phyloP scores from a whole-genome alignment of 2,797 vertebrate species.

The Fundulus diaphanus region DNA sequence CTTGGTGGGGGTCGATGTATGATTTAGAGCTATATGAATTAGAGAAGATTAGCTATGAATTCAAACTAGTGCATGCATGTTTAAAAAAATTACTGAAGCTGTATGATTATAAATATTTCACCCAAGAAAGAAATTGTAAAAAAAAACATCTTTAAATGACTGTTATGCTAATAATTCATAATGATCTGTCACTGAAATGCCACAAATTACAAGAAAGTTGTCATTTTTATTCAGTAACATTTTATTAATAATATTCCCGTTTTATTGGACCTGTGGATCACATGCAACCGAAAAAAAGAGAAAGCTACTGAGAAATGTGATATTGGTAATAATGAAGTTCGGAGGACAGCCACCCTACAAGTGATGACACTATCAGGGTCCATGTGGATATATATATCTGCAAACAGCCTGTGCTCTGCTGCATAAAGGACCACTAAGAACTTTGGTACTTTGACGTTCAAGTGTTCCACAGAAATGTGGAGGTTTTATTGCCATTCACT shows the following conservation, averaged over 20 bases:
- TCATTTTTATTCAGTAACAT: neutral
- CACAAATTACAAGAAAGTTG: neutral
- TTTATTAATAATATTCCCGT: neutral
- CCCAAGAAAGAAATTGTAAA: neutral
- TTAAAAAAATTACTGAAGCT: neutral
- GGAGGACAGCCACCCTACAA: slow-evolving; percentile 50
- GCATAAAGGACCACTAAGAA: slow-evolving; percentile 42
- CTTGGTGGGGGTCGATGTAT: no score
- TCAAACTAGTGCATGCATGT: neutral
- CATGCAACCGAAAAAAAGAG: slow-evolving; percentile 4
- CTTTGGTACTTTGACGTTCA: slow-evolving; percentile 10
- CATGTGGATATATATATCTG: slow-evolving; percentile 35
- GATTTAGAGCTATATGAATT: neutral
- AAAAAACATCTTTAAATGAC: neutral
- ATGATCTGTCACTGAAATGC: neutral
- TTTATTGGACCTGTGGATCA: neutral
- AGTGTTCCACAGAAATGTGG: slow-evolving; percentile 42
- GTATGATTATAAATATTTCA: neutral
- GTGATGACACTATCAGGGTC: slow-evolving; percentile 37
- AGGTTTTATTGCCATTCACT: slow-evolving; percentile 38
- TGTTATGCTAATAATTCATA: neutral
- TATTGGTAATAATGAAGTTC: slow-evolving; percentile 60
- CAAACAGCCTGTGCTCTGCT: slow-evolving; percentile 50
- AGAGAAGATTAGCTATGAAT: neutral
- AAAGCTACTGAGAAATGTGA: slow-evolving; percentile 56